Evolutionary conservation across 1,140 invertebrate species (phyloP).

Genomic region (Drosophila serrata): DNA sequence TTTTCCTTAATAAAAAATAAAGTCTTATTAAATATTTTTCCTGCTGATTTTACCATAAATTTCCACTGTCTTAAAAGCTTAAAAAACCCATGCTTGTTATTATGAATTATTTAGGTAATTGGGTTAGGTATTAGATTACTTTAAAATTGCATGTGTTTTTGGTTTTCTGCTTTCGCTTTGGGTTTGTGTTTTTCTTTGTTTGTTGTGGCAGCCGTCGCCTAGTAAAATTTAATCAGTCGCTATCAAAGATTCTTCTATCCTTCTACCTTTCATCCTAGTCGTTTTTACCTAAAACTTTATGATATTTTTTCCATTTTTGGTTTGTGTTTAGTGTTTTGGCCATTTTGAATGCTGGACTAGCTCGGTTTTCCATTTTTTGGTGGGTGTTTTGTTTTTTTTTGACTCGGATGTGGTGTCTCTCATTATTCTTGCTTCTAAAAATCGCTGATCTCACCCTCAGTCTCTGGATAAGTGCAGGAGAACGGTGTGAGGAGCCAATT

Average conservation of each 20-base stretch:
- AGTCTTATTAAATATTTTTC: not conserved
- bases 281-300: conserved; percentile 37
- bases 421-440: conserved; percentile 84
- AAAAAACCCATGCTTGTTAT: conserved; percentile 6
- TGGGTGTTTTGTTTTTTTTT: conserved; percentile 39
- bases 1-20: not conserved
- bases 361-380: conserved; percentile 47
- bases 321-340: conserved; percentile 53
- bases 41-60: not conserved
- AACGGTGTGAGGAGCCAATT: conserved; percentile 87
- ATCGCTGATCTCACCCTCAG: conserved; percentile 88
- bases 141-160: conserved; percentile 50
- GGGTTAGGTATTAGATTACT: conserved; percentile 73
- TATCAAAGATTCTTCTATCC: conserved; percentile 54
- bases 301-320: conserved; percentile 44
- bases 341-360: conserved; percentile 70
- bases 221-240: conserved; percentile 82
- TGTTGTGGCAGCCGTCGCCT: conserved; percentile 71
- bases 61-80: conserved; percentile 1
- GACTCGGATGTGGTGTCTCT: conserved; percentile 25
- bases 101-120: conserved; percentile 66
- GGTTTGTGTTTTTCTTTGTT: conserved; percentile 49
- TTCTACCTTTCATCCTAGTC: conserved; percentile 33
- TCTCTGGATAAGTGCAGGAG: conserved; percentile 90
- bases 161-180: conserved; percentile 15